Evolutionary conservation across 2,797 vertebrate genomes (phyloP), one percentile per base, ranked within the genome.

Genomic region (Takifugu ocellatus): DNA sequence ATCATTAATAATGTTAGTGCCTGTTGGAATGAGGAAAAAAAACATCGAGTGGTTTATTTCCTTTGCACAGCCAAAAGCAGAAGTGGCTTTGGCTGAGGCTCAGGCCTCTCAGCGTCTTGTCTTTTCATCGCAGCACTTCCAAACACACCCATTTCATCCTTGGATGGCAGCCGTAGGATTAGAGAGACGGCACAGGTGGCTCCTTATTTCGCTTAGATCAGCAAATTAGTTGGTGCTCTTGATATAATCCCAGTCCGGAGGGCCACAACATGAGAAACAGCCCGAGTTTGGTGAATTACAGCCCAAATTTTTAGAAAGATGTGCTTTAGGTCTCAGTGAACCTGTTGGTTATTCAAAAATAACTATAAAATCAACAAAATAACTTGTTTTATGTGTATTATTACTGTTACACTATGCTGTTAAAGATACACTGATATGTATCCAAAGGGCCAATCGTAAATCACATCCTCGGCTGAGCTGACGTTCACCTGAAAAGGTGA

Each of bases 131-230:
- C 25, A 63, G 54, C 56, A 43, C 62, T 45, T 29, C 31, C 14
- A 51, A 61, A 62, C 57, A 53, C 51, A 46, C 64, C 48, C 54
- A 59, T 59, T 10, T 4, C 1, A 33, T 16, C 50, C 54, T 0
- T 2, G 26, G 49, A 48, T 50, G 33, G 36, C 59, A 44, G 55
- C 47, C 46, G 6, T 1, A 43, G 51, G 57, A 69, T 59, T 71
- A 56, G 55, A 69, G 31, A 7, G 51, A 64, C 69, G 55, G 57
- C 66, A 72, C 52, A 65, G 59, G 63, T 66, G 46, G 68, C 63
- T 61, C 59, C 45, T 60, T 50, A 59, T 14, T 5, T 64, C 63
- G 1, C 54, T 33, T 71, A 31, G 51, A 52, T 27, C 31, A 59
- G 27, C n/a, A 54, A 63, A 63, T 61, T 42, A 56, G 29, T 5